Percentiles rank a stretch among this genome's conserved stretches.
phyloP scores from a whole-genome alignment of 2,888 invertebrate species.

The Hirtodrosophila histrioides region DNA sequence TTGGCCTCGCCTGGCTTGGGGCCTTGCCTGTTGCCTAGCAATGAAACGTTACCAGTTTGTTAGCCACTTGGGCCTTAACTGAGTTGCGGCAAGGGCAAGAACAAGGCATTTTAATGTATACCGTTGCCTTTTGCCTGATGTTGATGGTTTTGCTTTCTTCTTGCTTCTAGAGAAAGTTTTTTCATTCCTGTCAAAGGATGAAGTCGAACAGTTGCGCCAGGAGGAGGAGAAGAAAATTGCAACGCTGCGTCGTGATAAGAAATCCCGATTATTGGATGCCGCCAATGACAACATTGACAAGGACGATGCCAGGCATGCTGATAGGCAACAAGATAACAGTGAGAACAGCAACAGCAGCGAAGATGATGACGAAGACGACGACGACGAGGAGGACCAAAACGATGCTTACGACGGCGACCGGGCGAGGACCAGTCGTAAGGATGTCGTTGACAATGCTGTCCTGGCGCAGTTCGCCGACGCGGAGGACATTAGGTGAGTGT shows the following conservation, averaged over 20 bases:
- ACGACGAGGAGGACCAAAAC: constrained; percentile 39
- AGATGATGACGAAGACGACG: constrained; percentile 54
- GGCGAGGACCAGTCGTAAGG: constrained; percentile 53
- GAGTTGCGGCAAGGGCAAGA: background rate
- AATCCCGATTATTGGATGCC: constrained; percentile 82
- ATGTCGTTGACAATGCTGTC: constrained; percentile 70
- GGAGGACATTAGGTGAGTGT: constrained; percentile 82
- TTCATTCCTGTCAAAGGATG: constrained; percentile 96
- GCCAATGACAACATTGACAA: constrained; percentile 81
- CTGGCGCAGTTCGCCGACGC: constrained; percentile 70
- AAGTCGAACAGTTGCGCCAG: constrained; percentile 96
- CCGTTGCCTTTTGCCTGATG: constrained; percentile 10
- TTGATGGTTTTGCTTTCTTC: constrained; percentile 33
- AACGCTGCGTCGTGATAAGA: constrained; percentile 84
- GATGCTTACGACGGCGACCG: constrained; percentile 47
- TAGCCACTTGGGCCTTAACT: background rate
- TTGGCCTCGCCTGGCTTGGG: constrained; percentile 17
- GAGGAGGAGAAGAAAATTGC: constrained; percentile 96
- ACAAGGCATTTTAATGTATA: constrained; percentile 26
- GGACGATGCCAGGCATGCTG: constrained; percentile 67
- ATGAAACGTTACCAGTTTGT: constrained; percentile 4
- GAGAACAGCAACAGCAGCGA: constrained; percentile 58
- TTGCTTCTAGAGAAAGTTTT: constrained; percentile 91
- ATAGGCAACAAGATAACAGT: constrained; percentile 58
- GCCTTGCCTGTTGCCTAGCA: constrained; percentile 4